These are phyloP conservation scores for Limnodromus scolopaceus DNA, from an alignment of 2,797 vertebrate genomes.

Conservation along the genomic window DNA sequence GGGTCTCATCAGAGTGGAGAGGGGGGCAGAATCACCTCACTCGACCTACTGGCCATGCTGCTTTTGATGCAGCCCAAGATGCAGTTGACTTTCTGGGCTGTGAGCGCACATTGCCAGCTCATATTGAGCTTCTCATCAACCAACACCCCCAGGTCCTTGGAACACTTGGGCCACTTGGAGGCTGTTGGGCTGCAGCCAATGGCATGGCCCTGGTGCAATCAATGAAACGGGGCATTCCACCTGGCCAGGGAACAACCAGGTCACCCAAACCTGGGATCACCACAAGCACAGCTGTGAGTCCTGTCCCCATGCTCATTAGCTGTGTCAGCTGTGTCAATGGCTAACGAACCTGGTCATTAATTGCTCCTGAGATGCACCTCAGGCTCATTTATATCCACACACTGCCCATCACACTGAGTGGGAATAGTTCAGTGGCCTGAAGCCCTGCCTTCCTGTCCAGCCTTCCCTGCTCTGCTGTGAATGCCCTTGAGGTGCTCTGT, in stretches of 20 bases:
- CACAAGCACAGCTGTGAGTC: not conserved
- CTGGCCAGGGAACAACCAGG: not conserved
- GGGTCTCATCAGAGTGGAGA: not conserved
- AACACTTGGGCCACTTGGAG: not conserved
- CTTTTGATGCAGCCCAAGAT: not conserved
- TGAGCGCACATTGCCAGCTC: not conserved
- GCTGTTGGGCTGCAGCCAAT: not conserved
- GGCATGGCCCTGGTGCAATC: too few relatives aligned
- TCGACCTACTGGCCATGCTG: not conserved
- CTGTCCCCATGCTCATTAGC: too few relatives aligned
- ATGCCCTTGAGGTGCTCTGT: too few relatives aligned
- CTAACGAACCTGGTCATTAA: not conserved
- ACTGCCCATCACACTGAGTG: fast-evolving
- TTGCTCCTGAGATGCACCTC: fast-evolving
- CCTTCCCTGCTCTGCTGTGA: fast-evolving
- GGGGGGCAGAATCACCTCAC: not conserved
- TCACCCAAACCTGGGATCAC: not conserved
- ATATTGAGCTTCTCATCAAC: not conserved
- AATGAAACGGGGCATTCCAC: fast-evolving
- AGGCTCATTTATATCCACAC: not conserved
- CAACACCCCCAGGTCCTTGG: not conserved
- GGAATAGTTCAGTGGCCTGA: not conserved
- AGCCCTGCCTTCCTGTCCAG: not conserved
- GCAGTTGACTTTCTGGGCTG: not conserved
- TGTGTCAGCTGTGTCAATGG: not conserved